Conservation (phyloP, 2,113 vertebrate genomes). For the Ptilorrhoa leucosticta region DNA sequence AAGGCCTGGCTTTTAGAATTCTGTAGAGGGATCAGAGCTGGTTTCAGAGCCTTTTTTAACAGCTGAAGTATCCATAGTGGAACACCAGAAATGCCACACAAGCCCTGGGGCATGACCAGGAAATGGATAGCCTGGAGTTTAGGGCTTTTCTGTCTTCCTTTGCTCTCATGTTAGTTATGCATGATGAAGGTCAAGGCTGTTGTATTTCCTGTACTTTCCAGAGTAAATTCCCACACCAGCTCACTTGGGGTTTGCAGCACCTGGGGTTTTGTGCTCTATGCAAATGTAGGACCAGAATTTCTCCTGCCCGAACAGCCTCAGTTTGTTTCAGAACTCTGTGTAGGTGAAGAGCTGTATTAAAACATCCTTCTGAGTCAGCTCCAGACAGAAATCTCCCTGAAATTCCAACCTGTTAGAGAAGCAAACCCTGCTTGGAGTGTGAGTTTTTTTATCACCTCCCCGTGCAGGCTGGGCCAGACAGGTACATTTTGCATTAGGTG, state of each 20-base stretch:
- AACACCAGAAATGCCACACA: not conserved
- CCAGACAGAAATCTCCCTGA: conserved; percentile 13
- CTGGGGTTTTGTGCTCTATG: conserved; percentile 2
- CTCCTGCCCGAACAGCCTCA: not conserved
- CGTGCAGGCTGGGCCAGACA: not conserved
- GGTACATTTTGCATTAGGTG: conserved; percentile 3
- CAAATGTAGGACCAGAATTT: not conserved
- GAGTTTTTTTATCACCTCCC: not conserved
- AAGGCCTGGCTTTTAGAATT: not conserved
- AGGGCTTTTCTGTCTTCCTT: not conserved
- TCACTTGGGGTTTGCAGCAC: not conserved
- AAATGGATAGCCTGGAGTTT: not conserved
- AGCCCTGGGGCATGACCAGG: not conserved
- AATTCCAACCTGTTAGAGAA: not conserved
- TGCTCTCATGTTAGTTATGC: not conserved
- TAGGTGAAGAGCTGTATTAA: conserved; percentile 3
- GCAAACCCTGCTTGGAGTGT: not conserved
- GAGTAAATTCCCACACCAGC: not conserved
- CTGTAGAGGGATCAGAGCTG: not conserved
- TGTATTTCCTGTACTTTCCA: conserved; percentile 1
- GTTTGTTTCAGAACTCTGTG: not conserved
- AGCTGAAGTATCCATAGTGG: not conserved
- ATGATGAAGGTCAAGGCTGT: not conserved
- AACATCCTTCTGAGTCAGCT: not conserved
- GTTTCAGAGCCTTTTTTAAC: not conserved